Percentiles rank a stretch among this genome's conserved stretches.
These are phyloP conservation scores for Zelostemma sp. DNA, from an alignment of 1,140 invertebrate species.

Conservation along the genomic window DNA sequence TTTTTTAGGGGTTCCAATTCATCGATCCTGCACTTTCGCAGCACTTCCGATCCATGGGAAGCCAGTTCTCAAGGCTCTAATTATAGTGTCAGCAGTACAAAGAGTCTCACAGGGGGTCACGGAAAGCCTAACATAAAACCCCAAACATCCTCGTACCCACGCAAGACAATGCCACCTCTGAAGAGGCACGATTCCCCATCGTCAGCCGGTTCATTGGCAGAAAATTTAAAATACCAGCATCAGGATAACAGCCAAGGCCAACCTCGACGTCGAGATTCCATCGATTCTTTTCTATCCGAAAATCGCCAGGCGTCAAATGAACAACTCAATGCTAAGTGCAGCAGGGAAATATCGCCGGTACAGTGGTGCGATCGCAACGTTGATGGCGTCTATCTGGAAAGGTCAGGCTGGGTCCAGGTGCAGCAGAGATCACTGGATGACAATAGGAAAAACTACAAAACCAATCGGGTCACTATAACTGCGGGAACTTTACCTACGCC, in stretches of 20 bases:
- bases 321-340: constrained; percentile 64
- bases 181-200: constrained; percentile 55
- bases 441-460: constrained; percentile 66
- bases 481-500: constrained; percentile 60
- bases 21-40: constrained; percentile 72
- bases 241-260: constrained; percentile 50
- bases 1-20: constrained; percentile 72
- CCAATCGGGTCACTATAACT: constrained; percentile 46
- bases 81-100: constrained; percentile 57
- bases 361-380: constrained; percentile 75
- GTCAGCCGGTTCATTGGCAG: constrained; percentile 45
- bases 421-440: constrained; percentile 73
- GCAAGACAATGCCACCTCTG: constrained; percentile 57
- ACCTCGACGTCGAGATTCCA: constrained; percentile 51
- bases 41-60: constrained; percentile 72
- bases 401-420: constrained; percentile 74
- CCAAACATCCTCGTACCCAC: constrained; percentile 49
- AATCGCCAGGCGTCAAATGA: constrained; percentile 65
- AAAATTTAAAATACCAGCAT: constrained; percentile 50
- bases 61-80: constrained; percentile 55
- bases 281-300: constrained; percentile 58
- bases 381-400: constrained; percentile 72
- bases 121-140: constrained; percentile 42
- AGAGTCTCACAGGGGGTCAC: constrained; percentile 52
- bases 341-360: constrained; percentile 73